These are phyloP conservation scores for Agonopterix heracliana DNA, from an alignment of 2,888 invertebrate species.

Conservation along the genomic window DNA sequence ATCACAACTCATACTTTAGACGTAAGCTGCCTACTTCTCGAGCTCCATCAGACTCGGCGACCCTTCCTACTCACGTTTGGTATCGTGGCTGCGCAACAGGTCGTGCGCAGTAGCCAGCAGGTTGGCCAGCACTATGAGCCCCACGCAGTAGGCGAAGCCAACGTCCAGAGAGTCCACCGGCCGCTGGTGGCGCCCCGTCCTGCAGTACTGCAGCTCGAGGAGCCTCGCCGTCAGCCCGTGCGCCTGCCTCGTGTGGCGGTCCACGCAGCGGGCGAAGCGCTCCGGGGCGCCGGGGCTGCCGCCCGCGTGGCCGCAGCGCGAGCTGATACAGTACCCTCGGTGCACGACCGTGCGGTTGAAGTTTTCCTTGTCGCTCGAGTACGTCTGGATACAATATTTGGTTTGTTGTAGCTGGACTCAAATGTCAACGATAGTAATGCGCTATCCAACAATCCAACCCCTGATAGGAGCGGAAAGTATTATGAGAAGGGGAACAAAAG, in stretches of 20 bases:
- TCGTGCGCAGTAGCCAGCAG: not conserved
- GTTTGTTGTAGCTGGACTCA: no score
- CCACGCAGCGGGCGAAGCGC: no score
- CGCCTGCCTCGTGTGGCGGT: no score
- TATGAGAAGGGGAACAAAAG: not conserved
- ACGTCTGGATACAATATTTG: slow-evolving; percentile 22
- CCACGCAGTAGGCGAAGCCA: no score
- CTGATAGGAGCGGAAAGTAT: not conserved
- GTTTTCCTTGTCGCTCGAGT: slow-evolving; percentile 29
- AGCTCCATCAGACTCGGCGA: not conserved
- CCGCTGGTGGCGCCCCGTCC: no score
- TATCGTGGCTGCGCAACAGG: not conserved
- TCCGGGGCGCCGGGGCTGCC: no score
- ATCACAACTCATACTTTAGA: not conserved
- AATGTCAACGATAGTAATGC: no score
- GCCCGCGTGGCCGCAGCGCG: slow-evolving; percentile 43
- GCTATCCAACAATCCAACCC: no score
- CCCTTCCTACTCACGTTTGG: not conserved
- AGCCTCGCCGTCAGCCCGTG: no score
- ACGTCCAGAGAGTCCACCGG: no score
- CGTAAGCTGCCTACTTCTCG: not conserved
- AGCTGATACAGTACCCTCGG: slow-evolving; percentile 54
- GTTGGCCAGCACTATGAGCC: no score
- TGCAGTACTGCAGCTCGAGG: no score
- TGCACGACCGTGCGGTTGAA: slow-evolving; percentile 51